Evolutionary conservation across 2,113 vertebrate species (phyloP).

Genomic region (Coryphaenoides rupestris): DNA sequence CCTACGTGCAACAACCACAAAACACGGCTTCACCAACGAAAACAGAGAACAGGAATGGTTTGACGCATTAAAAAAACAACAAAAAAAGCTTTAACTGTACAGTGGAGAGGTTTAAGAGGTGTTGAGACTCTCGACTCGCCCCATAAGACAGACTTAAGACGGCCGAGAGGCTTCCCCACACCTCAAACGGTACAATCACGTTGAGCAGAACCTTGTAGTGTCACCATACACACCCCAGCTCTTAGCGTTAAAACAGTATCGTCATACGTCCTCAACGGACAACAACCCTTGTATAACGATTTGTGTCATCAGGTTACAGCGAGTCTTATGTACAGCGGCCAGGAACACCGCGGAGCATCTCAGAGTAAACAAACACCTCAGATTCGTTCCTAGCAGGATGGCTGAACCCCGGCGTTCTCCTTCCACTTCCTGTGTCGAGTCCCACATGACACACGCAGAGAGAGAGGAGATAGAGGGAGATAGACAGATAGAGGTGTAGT

Average conservation of each 20-base stretch:
- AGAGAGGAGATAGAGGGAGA: background rate
- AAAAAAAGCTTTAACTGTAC: conserved; percentile 22
- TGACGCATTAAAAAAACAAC: conserved; percentile 24
- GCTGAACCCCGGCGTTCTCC: no score
- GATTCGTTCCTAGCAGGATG: background rate
- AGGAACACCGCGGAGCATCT: background rate
- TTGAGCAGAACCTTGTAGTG: conserved; percentile 12
- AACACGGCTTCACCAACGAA: conserved; percentile 8
- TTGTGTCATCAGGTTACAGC: conserved; percentile 36
- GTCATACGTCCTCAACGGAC: no score
- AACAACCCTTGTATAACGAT: background rate
- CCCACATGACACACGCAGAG: background rate
- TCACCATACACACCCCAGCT: conserved; percentile 7
- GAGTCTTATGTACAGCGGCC: background rate
- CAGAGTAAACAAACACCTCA: background rate
- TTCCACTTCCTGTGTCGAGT: background rate
- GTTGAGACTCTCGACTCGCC: background rate
- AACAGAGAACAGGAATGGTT: conserved; percentile 54
- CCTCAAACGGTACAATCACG: conserved; percentile 36
- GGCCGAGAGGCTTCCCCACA: background rate
- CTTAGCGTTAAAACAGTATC: background rate
- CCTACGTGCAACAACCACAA: conserved; percentile 43
- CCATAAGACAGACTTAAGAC: background rate
- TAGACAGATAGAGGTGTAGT: conserved; percentile 20
- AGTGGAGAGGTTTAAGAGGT: background rate